phyloP scores from a whole-genome alignment of 2,797 vertebrate species.

The Miichthys miiuy region DNA sequence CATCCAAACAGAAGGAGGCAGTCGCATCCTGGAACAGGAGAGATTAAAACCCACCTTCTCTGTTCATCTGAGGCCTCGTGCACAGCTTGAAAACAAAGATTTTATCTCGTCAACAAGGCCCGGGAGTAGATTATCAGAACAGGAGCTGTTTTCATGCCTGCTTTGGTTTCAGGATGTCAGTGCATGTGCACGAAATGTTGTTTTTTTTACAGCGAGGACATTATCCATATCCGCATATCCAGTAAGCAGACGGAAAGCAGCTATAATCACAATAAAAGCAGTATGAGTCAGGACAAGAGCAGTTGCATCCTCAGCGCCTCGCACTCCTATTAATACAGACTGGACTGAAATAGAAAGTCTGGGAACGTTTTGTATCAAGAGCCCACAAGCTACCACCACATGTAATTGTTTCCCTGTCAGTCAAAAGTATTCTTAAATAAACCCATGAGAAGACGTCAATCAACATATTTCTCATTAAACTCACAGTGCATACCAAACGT shows the following conservation, averaged over 20 bases:
- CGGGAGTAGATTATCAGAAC: constrained; percentile 4
- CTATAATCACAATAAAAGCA: constrained; percentile 21
- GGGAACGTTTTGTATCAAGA: constrained; percentile 48
- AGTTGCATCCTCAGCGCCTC: constrained; percentile 21
- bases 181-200: not conserved
- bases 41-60: constrained; percentile 23
- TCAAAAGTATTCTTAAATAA: constrained; percentile 60
- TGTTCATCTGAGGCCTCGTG: constrained; percentile 19
- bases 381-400: constrained; percentile 16
- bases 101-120: constrained; percentile 3
- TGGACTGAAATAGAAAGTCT: constrained; percentile 57
- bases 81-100: constrained; percentile 26
- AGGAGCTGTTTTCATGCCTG: constrained; percentile 6
- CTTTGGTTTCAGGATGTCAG: constrained; percentile 4
- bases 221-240: not conserved
- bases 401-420: constrained; percentile 52
- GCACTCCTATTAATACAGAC: constrained; percentile 34
- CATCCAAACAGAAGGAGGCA: constrained; percentile 24
- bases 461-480: constrained; percentile 38
- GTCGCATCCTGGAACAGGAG: constrained; percentile 1
- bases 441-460: constrained; percentile 43
- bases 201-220: not conserved
- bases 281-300: constrained; percentile 20
- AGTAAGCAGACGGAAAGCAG: not conserved
- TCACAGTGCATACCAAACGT: constrained; percentile 38